Base-by-base conservation (phyloP, 2,888 invertebrate species). In the Agrochola litura region DNA sequence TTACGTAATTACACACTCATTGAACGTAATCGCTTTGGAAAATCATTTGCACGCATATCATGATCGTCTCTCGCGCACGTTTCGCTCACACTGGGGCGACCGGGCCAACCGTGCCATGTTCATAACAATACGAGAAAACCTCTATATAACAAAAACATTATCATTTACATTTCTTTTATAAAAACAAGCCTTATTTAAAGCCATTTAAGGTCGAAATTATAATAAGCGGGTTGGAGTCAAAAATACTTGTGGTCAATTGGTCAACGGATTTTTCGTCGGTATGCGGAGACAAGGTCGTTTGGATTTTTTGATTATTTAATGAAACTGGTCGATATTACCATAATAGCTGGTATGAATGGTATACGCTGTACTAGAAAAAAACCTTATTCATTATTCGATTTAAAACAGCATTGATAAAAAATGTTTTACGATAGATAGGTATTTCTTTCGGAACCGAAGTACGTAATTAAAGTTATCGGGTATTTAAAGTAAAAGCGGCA, bases 201-300 rank as follows among this genome's bases (percentile, higher is more conserved):
- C 67, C 43, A 49, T 77, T 77, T 90, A 89, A 85, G 86, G 89
- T 89, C 65, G 80, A 86, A 80, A 83, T 75, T 89, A 52, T 67
- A 77, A 69, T 77, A 70, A 37, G 49, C 61, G 37, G 1, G 52
- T 43, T 61, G 41, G 71, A 68, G 65, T 78, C 77, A 72, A 84
- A 83, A 89, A 88, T 89, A 80, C 84, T 82, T 88, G 89, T 90
- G 92, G 90, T 92, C 91, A 93, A 91, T 91, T 92, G 92, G 91
- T 90, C 93, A 93, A 92, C 93, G 91, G 90, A 92, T 92, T 93
- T 93, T 91, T 87, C 87, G 85, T 89, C 85, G 88, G 90, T 87
- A 91, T 91, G 91, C 86, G 86, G 88, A 86, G 84, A 87, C 94
- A 93, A 94, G 94, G 94, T 92, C 94, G 91, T 89, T 88, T 79